Evolutionary conservation across 1,140 invertebrate genomes (phyloP).

Genomic region (silkworm (Bombyx mori)): ASM3026992v2 NC_085113.1:3298501-3299000

Average conservation of each 20-base stretch:
- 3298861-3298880: conserved; percentile 11
- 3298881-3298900: conserved; percentile 9
- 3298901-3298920: not conserved
- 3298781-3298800: conserved; percentile 19
- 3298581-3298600: conserved; percentile 14
- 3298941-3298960: conserved; percentile 3
- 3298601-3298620: conserved; percentile 20
- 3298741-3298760: conserved; percentile 10
- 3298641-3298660: conserved; percentile 11
- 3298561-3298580: not conserved
- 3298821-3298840: conserved; percentile 22
- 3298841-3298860: conserved; percentile 20
- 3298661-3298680: conserved; percentile 17
- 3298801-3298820: conserved; percentile 22
- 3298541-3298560: not conserved
- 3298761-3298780: conserved; percentile 19
- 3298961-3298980: conserved; percentile 17
- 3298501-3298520: not conserved
- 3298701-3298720: conserved; percentile 18
- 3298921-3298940: conserved; percentile 3
- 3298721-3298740: conserved; percentile 13
- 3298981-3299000: not conserved
- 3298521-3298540: not conserved
- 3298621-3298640: conserved; percentile 21
- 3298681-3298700: conserved; percentile 24